Percentiles rank a stretch among this genome's conserved stretches.
phyloP scores from a whole-genome alignment of 1,140 invertebrate species.

The Arctopsyche grandis region DNA sequence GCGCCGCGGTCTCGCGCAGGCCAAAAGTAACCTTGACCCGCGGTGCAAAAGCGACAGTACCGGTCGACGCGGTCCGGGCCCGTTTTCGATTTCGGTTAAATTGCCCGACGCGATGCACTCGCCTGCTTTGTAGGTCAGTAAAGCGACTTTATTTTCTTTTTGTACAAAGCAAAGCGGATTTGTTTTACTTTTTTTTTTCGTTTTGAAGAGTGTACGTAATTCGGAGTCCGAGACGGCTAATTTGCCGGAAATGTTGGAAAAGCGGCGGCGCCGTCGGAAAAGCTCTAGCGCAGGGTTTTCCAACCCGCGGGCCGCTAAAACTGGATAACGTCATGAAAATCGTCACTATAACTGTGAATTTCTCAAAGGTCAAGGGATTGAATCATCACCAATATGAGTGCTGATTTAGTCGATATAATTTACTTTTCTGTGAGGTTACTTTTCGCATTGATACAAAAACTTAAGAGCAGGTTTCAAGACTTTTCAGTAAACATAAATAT shows the following conservation, averaged over 20 bases:
- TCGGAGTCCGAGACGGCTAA: not conserved
- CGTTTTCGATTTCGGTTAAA: conserved; percentile 47
- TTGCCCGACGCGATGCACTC: conserved; percentile 34
- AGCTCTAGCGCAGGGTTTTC: not conserved
- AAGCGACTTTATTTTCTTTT: conserved; percentile 27
- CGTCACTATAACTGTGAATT: no score
- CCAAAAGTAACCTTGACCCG: conserved; percentile 54
- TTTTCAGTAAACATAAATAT: no score
- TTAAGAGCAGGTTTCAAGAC: no score
- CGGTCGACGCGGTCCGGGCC: conserved; percentile 1
- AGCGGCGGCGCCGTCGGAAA: not conserved
- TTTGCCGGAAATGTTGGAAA: conserved; percentile 2
- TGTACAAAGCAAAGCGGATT: not conserved
- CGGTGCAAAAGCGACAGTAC: conserved; percentile 39
- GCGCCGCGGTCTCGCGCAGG: conserved; percentile 33
- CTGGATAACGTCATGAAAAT: no score
- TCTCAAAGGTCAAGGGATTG: no score
- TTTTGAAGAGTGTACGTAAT: not conserved
- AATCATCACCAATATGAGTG: no score
- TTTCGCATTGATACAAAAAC: no score
- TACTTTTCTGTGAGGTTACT: no score
- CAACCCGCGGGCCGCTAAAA: no score
- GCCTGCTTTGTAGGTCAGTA: conserved; percentile 47
- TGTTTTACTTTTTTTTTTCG: not conserved
- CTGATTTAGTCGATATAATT: no score